Conservation (phyloP, 64 coral and sea anemone genomes). For the Pocillopora verrucosa region DNA sequence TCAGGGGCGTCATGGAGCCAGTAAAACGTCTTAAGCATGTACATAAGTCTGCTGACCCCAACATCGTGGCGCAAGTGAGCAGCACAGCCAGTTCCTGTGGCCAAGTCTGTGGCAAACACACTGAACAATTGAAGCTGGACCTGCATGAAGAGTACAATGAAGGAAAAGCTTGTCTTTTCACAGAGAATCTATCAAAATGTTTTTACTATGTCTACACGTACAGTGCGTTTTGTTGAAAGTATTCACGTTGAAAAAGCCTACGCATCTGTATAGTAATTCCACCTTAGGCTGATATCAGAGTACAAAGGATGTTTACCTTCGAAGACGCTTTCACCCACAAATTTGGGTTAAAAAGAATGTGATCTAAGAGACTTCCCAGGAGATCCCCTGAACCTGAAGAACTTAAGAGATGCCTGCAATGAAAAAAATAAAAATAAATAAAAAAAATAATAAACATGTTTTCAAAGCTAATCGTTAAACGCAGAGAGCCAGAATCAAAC, state of each 20-base stretch:
- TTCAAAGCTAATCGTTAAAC: too few relatives aligned
- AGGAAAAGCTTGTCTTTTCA: too few relatives aligned
- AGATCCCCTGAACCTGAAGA: slow-evolving; percentile 66
- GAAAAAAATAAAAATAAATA: not conserved
- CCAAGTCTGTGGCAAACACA: slow-evolving; percentile 96
- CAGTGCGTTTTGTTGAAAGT: too few relatives aligned
- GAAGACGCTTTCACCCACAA: slow-evolving; percentile 93
- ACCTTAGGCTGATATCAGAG: not conserved
- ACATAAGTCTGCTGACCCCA: slow-evolving; percentile 95
- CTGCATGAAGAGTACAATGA: slow-evolving; percentile 29
- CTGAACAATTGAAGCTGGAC: slow-evolving; percentile 96
- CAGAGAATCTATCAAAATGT: too few relatives aligned
- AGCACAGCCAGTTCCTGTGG: slow-evolving; percentile 84
- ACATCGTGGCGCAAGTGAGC: slow-evolving; percentile 94
- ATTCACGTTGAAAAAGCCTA: too few relatives aligned
- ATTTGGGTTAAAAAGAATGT: slow-evolving; percentile 93
- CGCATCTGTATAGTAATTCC: too few relatives aligned
- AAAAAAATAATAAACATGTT: too few relatives aligned
- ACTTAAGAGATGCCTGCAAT: slow-evolving; percentile 69
- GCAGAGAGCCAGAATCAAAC: too few relatives aligned
- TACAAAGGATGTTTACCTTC: slow-evolving; percentile 54
- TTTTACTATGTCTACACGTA: too few relatives aligned
- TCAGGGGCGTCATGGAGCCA: slow-evolving; percentile 56
- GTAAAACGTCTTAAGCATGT: slow-evolving; percentile 93
- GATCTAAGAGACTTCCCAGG: slow-evolving; percentile 88